Conservation (phyloP, 2,888 invertebrate genomes). For the Himalopsyche kuldschensis region DNA sequence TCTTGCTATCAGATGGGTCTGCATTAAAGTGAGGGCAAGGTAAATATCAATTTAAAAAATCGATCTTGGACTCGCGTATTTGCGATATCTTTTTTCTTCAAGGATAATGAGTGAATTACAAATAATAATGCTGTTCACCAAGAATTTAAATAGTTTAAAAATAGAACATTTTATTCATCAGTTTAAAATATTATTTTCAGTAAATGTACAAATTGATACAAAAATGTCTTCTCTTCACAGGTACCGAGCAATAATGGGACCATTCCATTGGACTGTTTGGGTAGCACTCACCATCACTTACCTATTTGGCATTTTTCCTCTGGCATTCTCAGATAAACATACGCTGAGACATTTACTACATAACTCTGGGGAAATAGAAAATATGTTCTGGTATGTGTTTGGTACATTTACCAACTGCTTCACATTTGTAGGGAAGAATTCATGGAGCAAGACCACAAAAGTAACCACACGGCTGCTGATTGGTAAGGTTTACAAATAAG, state of each 20-base stretch:
- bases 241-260: slow-evolving; percentile 81
- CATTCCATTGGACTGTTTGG: slow-evolving; percentile 83
- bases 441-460: slow-evolving; percentile 72
- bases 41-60: too few relatives aligned
- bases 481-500: slow-evolving; percentile 53
- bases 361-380: slow-evolving; percentile 73
- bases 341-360: slow-evolving; percentile 66
- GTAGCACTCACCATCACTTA: slow-evolving; percentile 71
- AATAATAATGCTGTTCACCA: too few relatives aligned
- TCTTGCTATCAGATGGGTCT: too few relatives aligned
- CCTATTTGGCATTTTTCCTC: slow-evolving; percentile 72
- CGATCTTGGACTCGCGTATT: too few relatives aligned
- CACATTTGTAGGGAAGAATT: slow-evolving; percentile 68
- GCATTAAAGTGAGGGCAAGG: too few relatives aligned
- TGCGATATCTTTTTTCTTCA: too few relatives aligned
- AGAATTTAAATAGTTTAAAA: too few relatives aligned
- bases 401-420: slow-evolving; percentile 84
- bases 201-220: neutral
- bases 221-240: slow-evolving; percentile 48
- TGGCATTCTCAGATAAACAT: slow-evolving; percentile 73
- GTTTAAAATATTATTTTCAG: neutral
- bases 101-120: too few relatives aligned
- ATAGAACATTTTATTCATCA: too few relatives aligned
- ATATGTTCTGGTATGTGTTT: slow-evolving; percentile 87
- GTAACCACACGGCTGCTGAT: slow-evolving; percentile 71